Evolutionary conservation across 2,797 vertebrate species (phyloP).

Genomic region (Allobates femoralis): DNA sequence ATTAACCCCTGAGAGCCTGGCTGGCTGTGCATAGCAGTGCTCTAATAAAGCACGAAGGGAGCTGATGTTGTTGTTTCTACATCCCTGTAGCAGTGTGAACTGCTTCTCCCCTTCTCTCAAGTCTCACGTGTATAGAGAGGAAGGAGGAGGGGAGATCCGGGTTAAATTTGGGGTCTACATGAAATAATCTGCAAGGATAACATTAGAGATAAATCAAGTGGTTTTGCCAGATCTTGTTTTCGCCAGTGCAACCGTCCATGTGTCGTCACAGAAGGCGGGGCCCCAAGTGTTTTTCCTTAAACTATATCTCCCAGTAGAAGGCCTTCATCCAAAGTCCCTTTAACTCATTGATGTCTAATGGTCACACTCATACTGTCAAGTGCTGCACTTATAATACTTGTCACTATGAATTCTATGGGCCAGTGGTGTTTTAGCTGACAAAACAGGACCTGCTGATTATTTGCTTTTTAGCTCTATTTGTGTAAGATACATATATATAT

Average conservation of each 20-base stretch:
- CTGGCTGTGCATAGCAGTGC: neutral
- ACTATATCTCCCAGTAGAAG: slow-evolving; percentile 70
- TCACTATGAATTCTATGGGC: neutral
- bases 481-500: too few species aligned
- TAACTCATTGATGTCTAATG: slow-evolving; percentile 66
- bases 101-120: neutral
- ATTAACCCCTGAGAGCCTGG: slow-evolving; percentile 27
- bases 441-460: neutral
- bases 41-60: neutral
- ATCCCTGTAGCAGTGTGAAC: slow-evolving; percentile 28
- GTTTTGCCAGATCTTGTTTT: slow-evolving; percentile 67
- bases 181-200: slow-evolving; percentile 43
- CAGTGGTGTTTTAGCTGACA: neutral
- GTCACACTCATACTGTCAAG: neutral
- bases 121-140: slow-evolving; percentile 15
- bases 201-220: slow-evolving; percentile 58
- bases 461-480: neutral
- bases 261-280: slow-evolving; percentile 73
- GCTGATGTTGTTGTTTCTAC: slow-evolving; percentile 4
- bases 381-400: neutral
- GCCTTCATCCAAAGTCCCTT: slow-evolving; percentile 72
- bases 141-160: slow-evolving; percentile 17
- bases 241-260: slow-evolving; percentile 70
- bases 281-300: slow-evolving; percentile 67
- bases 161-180: slow-evolving; percentile 45